These are phyloP conservation scores for Dasypogon diadema DNA, from an alignment of 2,888 invertebrate species.

Conservation along the genomic window DNA sequence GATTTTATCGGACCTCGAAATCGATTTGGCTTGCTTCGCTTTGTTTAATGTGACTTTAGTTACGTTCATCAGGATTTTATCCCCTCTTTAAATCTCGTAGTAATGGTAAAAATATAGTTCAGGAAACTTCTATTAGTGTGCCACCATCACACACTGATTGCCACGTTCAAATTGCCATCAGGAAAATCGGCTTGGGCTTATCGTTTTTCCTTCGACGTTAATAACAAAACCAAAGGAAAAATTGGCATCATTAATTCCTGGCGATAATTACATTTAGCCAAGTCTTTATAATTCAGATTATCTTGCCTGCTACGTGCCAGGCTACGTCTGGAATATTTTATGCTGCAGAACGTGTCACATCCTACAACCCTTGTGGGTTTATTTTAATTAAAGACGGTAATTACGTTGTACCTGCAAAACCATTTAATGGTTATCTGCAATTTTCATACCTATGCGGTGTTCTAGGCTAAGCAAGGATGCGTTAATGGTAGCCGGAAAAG, in stretches of 20 bases:
- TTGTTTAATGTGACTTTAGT: neutral
- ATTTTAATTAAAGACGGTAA: conserved; percentile 46
- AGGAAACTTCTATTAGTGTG: neutral
- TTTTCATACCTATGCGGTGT: conserved; percentile 26
- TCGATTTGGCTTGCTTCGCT: conserved; percentile 11
- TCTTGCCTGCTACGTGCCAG: conserved; percentile 33
- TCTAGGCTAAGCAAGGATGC: neutral
- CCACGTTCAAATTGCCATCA: conserved; percentile 38
- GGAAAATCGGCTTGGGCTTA: conserved; percentile 31
- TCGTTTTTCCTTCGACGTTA: conserved; percentile 8
- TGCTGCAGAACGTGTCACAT: conserved; percentile 18
- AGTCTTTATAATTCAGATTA: conserved; percentile 43
- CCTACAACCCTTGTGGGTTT: conserved; percentile 13
- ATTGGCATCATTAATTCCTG: conserved; percentile 32
- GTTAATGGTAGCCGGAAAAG: neutral
- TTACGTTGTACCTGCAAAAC: conserved; percentile 38
- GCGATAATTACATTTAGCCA: conserved; percentile 35
- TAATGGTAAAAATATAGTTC: conserved; percentile 11
- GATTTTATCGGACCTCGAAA: conserved; percentile 9
- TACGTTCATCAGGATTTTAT: conserved; percentile 4
- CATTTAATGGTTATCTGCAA: conserved; percentile 42
- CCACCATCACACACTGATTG: conserved; percentile 17
- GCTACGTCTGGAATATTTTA: neutral
- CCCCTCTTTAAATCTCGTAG: conserved; percentile 20
- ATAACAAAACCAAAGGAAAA: conserved; percentile 4